Evolutionary conservation across 1,140 invertebrate genomes (phyloP).

Genomic region (Drosophila tropicalis): DNA sequence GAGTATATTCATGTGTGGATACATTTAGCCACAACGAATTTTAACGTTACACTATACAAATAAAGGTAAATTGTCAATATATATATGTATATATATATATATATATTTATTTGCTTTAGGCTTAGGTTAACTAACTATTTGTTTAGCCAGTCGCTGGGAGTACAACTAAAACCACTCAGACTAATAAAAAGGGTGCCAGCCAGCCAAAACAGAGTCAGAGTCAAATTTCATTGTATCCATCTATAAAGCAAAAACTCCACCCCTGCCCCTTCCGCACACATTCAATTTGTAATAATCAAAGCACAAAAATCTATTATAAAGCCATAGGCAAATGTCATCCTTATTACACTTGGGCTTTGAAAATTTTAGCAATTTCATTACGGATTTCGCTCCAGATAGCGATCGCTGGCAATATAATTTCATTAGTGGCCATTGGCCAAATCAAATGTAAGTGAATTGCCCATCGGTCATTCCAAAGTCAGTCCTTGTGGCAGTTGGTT

Average conservation of each 20-base stretch:
- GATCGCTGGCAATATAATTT: too few relatives aligned
- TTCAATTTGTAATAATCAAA: conserved; percentile 31
- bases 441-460: conserved; percentile 5
- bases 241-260: not conserved
- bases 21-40: not conserved
- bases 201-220: not conserved
- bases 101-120: conserved; percentile 4
- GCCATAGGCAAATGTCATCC: too few relatives aligned
- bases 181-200: conserved; percentile 52
- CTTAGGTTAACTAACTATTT: conserved; percentile 35
- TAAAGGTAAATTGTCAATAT: conserved; percentile 1
- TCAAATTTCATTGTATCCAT: conserved; percentile 61
- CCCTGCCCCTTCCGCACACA: not conserved
- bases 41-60: not conserved
- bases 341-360: too few relatives aligned
- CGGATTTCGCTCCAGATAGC: too few relatives aligned
- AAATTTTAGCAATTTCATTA: conserved; percentile 38
- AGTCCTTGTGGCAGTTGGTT: conserved; percentile 31
- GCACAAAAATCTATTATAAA: not conserved
- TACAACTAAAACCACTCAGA: conserved; percentile 39
- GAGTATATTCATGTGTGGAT: not conserved
- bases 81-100: not conserved
- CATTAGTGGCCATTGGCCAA: conserved; percentile 17
- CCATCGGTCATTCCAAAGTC: conserved; percentile 32
- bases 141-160: not conserved